These are phyloP conservation scores for Drosophila falleni DNA, from an alignment of 2,888 invertebrate genomes.

Conservation along the genomic window DNA sequence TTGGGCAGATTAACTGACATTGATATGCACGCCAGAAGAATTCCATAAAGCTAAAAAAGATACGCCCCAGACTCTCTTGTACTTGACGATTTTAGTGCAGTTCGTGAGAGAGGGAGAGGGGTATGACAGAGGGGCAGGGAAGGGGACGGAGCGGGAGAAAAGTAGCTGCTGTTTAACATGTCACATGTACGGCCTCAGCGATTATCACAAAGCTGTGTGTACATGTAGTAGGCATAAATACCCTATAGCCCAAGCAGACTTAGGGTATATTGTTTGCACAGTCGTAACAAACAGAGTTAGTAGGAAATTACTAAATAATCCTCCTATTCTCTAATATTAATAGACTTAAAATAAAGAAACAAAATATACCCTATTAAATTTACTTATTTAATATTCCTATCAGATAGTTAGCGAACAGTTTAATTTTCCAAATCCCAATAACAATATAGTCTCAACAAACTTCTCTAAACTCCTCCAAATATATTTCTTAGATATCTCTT, in stretches of 20 bases:
- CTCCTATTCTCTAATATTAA: too few species aligned
- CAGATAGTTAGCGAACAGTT: too few species aligned
- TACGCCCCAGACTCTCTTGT: conserved; percentile 46
- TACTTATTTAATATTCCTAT: too few species aligned
- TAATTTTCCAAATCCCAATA: neutral
- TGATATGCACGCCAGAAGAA: conserved; percentile 62
- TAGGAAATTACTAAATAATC: neutral
- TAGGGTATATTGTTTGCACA: conserved; percentile 2
- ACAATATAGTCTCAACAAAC: neutral
- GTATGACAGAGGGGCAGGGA: neutral
- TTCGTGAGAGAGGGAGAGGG: neutral
- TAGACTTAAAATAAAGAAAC: too few species aligned
- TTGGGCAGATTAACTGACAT: conserved; percentile 68
- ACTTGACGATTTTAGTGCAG: conserved; percentile 29
- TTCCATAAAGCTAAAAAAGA: conserved; percentile 59
- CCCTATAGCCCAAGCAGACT: conserved; percentile 4
- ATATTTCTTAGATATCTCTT: conserved; percentile 15
- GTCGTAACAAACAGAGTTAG: too few species aligned
- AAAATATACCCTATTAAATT: too few species aligned
- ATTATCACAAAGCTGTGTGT: conserved; percentile 52
- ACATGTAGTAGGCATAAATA: conserved; percentile 11
- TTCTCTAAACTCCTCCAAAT: neutral
- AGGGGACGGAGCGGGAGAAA: neutral
- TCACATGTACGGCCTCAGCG: conserved; percentile 62
- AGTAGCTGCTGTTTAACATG: conserved; percentile 57